phyloP scores from a whole-genome alignment of 53 echinoderm and acorn worm genomes.

The Stichopus horrens region DNA sequence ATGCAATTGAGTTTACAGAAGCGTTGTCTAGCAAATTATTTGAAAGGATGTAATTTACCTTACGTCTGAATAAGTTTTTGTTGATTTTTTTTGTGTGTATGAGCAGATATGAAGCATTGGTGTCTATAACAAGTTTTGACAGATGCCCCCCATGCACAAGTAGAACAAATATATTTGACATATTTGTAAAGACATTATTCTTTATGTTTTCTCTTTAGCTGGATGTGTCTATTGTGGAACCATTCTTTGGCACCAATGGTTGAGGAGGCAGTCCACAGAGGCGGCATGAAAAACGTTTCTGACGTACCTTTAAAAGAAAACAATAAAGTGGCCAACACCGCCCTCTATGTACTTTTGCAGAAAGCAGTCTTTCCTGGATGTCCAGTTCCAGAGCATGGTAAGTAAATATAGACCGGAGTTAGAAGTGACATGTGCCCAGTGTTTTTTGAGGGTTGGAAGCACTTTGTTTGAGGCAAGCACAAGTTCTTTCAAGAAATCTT shows the following conservation, averaged over 20 bases:
- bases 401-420: not conserved
- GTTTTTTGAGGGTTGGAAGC: too few species aligned
- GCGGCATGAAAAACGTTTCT: conserved; percentile 18
- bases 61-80: not conserved
- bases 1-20: too few species aligned
- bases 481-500: not conserved
- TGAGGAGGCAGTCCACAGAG: conserved; percentile 80
- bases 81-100: too few species aligned
- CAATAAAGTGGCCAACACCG: conserved; percentile 81
- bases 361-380: conserved; percentile 91
- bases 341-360: conserved; percentile 95
- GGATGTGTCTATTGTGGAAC: conserved; percentile 93
- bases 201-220: conserved; percentile 48
- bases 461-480: too few species aligned
- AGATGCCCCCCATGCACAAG: too few species aligned
- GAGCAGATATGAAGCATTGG: too few species aligned
- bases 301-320: conserved; percentile 32
- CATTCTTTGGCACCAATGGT: conserved; percentile 85
- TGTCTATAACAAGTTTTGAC: too few species aligned
- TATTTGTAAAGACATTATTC: not conserved
- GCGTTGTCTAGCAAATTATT: not conserved
- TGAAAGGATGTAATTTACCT: not conserved
- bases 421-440: too few species aligned
- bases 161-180: too few species aligned
- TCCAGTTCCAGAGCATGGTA: conserved; percentile 80